phyloP scores from a whole-genome alignment of 2,113 vertebrate species.

The Geothlypis trichas region DNA sequence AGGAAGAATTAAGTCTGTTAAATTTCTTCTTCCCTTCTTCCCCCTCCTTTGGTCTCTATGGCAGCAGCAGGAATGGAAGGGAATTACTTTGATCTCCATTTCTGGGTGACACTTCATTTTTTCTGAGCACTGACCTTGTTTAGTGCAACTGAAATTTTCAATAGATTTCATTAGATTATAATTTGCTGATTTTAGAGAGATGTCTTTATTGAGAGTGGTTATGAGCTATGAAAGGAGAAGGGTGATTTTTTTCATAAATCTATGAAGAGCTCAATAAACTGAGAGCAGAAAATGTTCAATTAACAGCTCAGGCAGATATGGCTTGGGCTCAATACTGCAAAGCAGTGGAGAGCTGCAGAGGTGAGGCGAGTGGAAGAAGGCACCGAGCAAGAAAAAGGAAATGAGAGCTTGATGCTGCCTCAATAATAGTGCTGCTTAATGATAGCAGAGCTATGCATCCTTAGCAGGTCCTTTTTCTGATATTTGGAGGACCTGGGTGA shows the following conservation, averaged over 20 bases:
- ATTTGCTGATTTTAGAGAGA: conserved; percentile 55
- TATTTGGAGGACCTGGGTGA: not conserved
- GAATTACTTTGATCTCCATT: conserved; percentile 74
- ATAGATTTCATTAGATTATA: conserved; percentile 62
- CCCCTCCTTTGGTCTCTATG: conserved; percentile 72
- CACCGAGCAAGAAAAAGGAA: not conserved
- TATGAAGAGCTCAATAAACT: conserved; percentile 28
- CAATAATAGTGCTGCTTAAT: not conserved
- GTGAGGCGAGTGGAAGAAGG: not conserved
- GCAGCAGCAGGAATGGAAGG: conserved; percentile 68
- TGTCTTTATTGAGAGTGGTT: conserved; percentile 41
- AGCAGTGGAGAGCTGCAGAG: not conserved
- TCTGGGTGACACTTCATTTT: conserved; percentile 67
- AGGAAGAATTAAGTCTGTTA: conserved; percentile 76
- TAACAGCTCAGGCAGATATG: conserved; percentile 22
- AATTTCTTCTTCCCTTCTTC: conserved; percentile 53
- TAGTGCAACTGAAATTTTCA: conserved; percentile 61
- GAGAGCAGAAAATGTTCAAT: conserved; percentile 61
- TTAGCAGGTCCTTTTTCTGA: not conserved
- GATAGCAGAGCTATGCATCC: not conserved
- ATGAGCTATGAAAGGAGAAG: conserved; percentile 40
- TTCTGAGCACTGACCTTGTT: conserved; percentile 62
- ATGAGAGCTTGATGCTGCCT: not conserved
- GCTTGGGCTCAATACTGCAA: not conserved
- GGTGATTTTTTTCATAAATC: conserved; percentile 59